These are phyloP conservation scores for Ornithoptera priamus DNA, from an alignment of 2,888 invertebrate species.

Conservation along the genomic window DNA sequence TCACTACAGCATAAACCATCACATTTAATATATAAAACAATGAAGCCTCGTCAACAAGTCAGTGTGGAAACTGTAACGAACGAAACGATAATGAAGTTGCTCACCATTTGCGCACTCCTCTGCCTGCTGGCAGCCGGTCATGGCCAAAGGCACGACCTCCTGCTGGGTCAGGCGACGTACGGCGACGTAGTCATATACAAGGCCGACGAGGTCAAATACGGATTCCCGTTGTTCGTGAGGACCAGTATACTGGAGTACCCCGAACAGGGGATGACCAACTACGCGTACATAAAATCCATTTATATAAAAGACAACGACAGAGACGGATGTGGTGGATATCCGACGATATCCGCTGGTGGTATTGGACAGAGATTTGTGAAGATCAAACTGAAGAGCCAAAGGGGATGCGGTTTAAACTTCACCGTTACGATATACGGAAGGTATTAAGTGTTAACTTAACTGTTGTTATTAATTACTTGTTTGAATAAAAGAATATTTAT, in stretches of 20 bases:
- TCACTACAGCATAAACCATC: conserved; percentile 49
- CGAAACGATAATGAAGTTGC: conserved; percentile 54
- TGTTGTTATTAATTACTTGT: conserved; percentile 9
- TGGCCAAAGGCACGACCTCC: conserved; percentile 64
- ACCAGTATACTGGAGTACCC: conserved; percentile 61
- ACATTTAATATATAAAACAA: conserved; percentile 59
- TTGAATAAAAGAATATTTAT: conserved; percentile 1
- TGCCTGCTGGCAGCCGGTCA: conserved; percentile 48
- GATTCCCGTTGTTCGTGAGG: conserved; percentile 61
- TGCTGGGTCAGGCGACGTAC: conserved; percentile 55
- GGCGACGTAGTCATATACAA: conserved; percentile 64
- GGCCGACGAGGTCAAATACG: conserved; percentile 61
- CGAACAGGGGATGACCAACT: conserved; percentile 57
- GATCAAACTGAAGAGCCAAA: conserved; percentile 68
- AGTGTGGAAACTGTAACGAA: conserved; percentile 60
- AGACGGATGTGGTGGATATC: conserved; percentile 65
- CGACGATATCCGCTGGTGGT: conserved; percentile 63
- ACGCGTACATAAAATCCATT: conserved; percentile 61
- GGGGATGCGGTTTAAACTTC: conserved; percentile 64
- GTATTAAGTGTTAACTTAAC: conserved; percentile 42
- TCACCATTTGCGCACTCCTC: conserved; percentile 46
- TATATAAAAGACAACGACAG: conserved; percentile 58
- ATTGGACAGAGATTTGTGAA: conserved; percentile 66
- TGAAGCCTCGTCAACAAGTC: conserved; percentile 48
- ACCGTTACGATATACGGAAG: conserved; percentile 69